Evolutionary conservation across 2,888 invertebrate genomes (phyloP).

Genomic region (Lasioglossum zephyrum): DNA sequence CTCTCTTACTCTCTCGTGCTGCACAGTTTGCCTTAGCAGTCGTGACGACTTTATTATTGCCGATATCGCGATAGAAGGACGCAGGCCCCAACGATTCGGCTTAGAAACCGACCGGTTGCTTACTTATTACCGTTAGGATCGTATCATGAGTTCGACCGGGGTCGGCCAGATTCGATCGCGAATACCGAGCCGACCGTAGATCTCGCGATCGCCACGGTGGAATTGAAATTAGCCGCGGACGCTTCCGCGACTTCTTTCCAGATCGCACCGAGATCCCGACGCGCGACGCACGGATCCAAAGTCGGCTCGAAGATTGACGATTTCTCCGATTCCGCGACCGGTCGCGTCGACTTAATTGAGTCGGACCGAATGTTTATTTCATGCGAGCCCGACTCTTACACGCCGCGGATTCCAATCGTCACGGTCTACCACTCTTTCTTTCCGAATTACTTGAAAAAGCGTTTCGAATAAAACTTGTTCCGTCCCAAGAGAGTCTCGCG

Average conservation of each 20-base stretch:
- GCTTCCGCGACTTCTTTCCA: conserved; percentile 43
- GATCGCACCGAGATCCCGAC: conserved; percentile 14
- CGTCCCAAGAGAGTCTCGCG: background rate
- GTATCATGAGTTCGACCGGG: conserved; percentile 39
- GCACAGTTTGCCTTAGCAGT: conserved; percentile 13
- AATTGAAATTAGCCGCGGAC: conserved; percentile 58
- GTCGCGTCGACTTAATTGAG: conserved; percentile 36
- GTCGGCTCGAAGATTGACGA: background rate
- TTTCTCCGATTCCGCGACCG: background rate
- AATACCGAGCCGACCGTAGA: conserved; percentile 20
- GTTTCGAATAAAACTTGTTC: background rate
- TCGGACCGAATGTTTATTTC: conserved; percentile 39
- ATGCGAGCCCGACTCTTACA: conserved; percentile 7
- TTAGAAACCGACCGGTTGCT: conserved; percentile 27
- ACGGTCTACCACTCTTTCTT: background rate
- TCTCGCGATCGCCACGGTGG: conserved; percentile 43
- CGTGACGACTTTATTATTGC: conserved; percentile 71
- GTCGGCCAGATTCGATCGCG: conserved; percentile 56
- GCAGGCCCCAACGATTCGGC: conserved; percentile 2
- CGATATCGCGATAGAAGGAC: conserved; percentile 50
- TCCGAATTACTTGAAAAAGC: background rate
- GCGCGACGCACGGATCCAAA: background rate
- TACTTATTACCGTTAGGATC: conserved; percentile 60
- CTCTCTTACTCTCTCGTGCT: background rate
- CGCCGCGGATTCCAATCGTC: background rate